A percentile compares a stretch with the other conserved stretches of the same genome.
These are phyloP conservation scores for Calyptomena viridis DNA, from an alignment of 2,113 vertebrate genomes.

Conservation along the genomic window DNA sequence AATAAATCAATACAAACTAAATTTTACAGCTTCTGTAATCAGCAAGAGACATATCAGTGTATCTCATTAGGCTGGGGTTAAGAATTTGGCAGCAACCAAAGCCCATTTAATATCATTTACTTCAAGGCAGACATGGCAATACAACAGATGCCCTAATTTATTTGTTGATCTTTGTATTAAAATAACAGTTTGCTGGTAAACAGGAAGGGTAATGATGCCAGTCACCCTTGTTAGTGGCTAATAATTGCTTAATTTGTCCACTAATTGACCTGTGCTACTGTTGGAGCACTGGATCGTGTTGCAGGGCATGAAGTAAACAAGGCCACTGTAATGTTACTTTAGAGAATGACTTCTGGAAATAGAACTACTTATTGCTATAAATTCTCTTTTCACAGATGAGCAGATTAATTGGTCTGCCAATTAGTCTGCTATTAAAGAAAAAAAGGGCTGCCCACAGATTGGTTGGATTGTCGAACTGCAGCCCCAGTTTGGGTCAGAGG, in stretches of 20 bases:
- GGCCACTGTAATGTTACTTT: constrained; percentile 73
- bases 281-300: constrained; percentile 73
- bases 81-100: constrained; percentile 63
- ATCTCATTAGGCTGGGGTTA: constrained; percentile 65
- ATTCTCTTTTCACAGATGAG: constrained; percentile 83
- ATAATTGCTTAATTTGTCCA: constrained; percentile 89
- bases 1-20: constrained; percentile 64
- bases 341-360: constrained; percentile 80
- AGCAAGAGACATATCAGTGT: constrained; percentile 60
- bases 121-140: constrained; percentile 62
- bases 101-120: constrained; percentile 76
- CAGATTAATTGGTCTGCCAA: constrained; percentile 83
- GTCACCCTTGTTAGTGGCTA: constrained; percentile 85
- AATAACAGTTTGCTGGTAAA: constrained; percentile 83
- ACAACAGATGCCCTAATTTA: constrained; percentile 82
- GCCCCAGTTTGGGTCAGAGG: constrained; percentile 53
- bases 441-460: constrained; percentile 58
- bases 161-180: constrained; percentile 80
- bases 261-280: constrained; percentile 83
- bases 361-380: constrained; percentile 74
- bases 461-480: constrained; percentile 24
- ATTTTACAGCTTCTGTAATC: constrained; percentile 68
- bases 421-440: constrained; percentile 77
- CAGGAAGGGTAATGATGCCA: constrained; percentile 84
- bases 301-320: constrained; percentile 73